Evolutionary conservation across 2,888 invertebrate species (phyloP).

Genomic region (Horisme vitalbata): DNA sequence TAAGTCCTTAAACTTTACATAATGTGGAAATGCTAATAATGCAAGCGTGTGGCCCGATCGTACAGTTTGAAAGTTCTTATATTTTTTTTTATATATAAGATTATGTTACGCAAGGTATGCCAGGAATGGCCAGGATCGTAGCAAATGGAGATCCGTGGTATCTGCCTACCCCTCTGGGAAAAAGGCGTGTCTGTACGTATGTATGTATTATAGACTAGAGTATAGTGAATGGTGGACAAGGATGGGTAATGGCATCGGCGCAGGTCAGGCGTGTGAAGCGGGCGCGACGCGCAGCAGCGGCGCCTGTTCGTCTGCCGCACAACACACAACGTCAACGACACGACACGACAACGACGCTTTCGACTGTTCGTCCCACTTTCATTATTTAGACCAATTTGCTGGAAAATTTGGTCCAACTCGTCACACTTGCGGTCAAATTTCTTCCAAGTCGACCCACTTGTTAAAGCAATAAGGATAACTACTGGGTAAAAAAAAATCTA

Average conservation of each 20-base stretch:
- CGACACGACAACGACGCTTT: slow-evolving; percentile 33
- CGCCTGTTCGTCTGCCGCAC: slow-evolving; percentile 69
- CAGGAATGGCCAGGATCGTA: no score
- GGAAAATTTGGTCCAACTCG: neutral
- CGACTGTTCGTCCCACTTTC: slow-evolving; percentile 17
- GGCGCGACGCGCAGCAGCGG: slow-evolving; percentile 68
- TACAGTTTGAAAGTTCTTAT: no score
- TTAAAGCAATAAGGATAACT: neutral
- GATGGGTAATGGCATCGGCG: slow-evolving; percentile 28
- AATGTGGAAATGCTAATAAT: no score
- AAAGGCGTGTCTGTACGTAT: neutral
- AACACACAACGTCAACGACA: slow-evolving; percentile 44
- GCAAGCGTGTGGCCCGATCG: no score
- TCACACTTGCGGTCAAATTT: neutral
- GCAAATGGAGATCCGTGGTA: no score
- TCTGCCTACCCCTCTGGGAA: no score
- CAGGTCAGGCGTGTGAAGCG: slow-evolving; percentile 53
- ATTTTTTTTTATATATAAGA: no score
- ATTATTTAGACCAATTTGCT: neutral
- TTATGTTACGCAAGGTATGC: neutral
- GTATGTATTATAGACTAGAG: neutral
- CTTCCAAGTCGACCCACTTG: neutral
- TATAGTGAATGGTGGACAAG: slow-evolving; percentile 7
- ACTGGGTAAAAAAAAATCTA: no score
- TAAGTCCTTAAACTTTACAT: no score